These are phyloP conservation scores for Trichonephila clavipes DNA, from an alignment of 1,140 invertebrate species.

Conservation along the genomic window DNA sequence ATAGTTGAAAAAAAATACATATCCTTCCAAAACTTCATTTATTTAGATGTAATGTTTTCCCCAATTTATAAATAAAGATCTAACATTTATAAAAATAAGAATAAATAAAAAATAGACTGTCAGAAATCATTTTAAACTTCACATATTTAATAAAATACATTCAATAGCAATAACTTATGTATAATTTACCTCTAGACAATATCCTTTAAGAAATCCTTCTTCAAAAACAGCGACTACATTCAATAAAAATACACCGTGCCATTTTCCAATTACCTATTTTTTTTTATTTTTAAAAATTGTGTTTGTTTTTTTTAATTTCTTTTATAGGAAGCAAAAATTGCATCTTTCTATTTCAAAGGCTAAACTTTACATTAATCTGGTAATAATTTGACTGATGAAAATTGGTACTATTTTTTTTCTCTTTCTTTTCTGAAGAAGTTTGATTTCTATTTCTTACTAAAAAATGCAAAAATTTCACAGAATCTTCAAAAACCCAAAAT, in stretches of 20 bases:
- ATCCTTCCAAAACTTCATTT: too few relatives aligned
- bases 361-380: slow-evolving; percentile 24
- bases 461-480: background rate
- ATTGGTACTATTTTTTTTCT: slow-evolving; percentile 1
- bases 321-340: slow-evolving; percentile 33
- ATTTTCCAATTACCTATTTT: background rate
- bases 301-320: background rate
- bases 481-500: background rate
- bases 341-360: slow-evolving; percentile 41
- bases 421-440: background rate
- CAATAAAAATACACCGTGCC: slow-evolving; percentile 4
- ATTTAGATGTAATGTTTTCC: too few relatives aligned
- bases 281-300: slow-evolving; percentile 5
- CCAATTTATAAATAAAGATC: too few relatives aligned
- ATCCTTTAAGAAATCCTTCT: background rate
- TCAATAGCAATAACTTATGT: background rate
- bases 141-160: background rate
- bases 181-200: background rate
- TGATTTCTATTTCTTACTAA: slow-evolving; percentile 9
- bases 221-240: background rate
- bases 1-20: too few relatives aligned
- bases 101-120: too few relatives aligned
- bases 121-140: too few relatives aligned
- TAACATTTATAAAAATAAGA: too few relatives aligned
- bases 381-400: slow-evolving; percentile 21